Evolutionary conservation across 1,140 invertebrate genomes (phyloP), one percentile per base, ranked within the genome.

Genomic region (Eueides isabella): DNA sequence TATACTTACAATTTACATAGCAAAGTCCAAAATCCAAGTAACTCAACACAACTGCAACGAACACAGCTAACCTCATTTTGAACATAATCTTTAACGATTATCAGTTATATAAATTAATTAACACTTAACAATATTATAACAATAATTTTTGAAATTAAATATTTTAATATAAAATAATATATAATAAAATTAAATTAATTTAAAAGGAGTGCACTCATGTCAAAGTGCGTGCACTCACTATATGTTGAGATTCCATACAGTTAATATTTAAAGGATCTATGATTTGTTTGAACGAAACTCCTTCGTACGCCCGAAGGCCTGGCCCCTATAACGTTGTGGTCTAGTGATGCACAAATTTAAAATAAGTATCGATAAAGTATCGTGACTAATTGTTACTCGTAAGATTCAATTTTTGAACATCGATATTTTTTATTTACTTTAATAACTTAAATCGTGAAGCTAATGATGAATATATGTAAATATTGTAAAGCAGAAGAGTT

Each of bases 201-300:
- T 81, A 78, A 44, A 55, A 64, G 71, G 72, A 76, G 78, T 81
- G 79, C 84, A 79, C 83, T 80, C 74, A 69, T 79, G 80, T 74
- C 85, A 79, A 84, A 82, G 78, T 81, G 79, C 78, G 77, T 81
- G 78, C 81, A 76, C 74, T 72, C 65, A 89, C 86, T 88, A 83
- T 84, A 77, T 72, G 75, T 55, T 71, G 67, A 78, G 79, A 76
- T 86, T 84, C 83, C 80, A 83, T 87, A 85, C 86, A 75, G 83
- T 76, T 68, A 76, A 89, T 89, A 90, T 92, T 87, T 92, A 91
- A 91, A 87, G 84, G 81, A 84, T 84, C 80, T 86, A 84, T 91
- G 86, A 89, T 90, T 92, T 90, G 85, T 85, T 82, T 76, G 83
- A 85, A 81, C 74, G 77, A 81, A 80, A 80, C 83, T 86, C 83